A percentile compares a stretch with the other conserved stretches of the same genome.
These are phyloP conservation scores for Bombus haemorrhoidalis DNA, from an alignment of 1,140 invertebrate genomes.

Conservation along the genomic window DNA sequence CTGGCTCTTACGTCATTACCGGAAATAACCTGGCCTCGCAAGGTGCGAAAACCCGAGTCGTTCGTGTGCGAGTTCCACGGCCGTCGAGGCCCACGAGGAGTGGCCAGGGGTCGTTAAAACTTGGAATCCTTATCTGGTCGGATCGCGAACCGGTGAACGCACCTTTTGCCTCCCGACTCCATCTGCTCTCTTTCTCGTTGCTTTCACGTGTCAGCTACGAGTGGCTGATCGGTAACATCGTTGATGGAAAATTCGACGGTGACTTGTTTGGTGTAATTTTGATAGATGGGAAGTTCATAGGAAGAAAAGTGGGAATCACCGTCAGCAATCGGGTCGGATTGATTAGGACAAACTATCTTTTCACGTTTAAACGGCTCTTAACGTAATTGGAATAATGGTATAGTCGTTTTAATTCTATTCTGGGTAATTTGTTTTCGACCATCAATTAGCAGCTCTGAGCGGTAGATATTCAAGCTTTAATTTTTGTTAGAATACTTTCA, in stretches of 20 bases:
- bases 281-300: background rate
- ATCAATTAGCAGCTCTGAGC: background rate
- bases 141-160: constrained; percentile 51
- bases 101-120: constrained; percentile 57
- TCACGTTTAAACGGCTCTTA: background rate
- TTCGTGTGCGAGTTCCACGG: constrained; percentile 41
- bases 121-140: constrained; percentile 56
- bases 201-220: background rate
- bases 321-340: too few relatives aligned
- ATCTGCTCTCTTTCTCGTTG: constrained; percentile 26
- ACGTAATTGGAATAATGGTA: background rate
- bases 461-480: background rate
- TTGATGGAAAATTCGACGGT: constrained; percentile 1
- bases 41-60: constrained; percentile 68
- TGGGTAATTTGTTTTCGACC: too few relatives aligned
- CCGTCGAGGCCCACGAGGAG: background rate
- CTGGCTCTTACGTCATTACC: constrained; percentile 64
- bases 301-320: background rate
- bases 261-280: background rate
- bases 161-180: constrained; percentile 56
- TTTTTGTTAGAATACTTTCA: background rate
- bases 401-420: background rate
- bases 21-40: constrained; percentile 63
- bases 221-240: background rate
- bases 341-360: background rate